These are phyloP conservation scores for Unio pictorum DNA, from an alignment of 2,888 invertebrate species.

Conservation along the genomic window DNA sequence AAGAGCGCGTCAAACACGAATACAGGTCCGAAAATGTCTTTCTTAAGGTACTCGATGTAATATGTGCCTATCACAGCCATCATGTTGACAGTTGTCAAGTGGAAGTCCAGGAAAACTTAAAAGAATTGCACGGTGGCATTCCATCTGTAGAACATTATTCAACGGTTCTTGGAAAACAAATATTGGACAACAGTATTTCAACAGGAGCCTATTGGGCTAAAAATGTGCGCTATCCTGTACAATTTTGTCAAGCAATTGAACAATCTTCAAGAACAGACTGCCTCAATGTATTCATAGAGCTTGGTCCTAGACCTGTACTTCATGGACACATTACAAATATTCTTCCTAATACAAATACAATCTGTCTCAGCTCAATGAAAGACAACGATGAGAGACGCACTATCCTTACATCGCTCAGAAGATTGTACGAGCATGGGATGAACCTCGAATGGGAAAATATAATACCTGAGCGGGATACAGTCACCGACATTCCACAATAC, in stretches of 20 bases:
- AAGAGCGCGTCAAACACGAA: background rate
- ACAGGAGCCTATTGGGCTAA: slow-evolving; percentile 44
- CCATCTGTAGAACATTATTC: slow-evolving; percentile 34
- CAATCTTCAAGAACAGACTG: slow-evolving; percentile 9
- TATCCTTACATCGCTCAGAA: slow-evolving; percentile 19
- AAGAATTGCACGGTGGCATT: slow-evolving; percentile 8
- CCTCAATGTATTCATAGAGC: slow-evolving; percentile 41
- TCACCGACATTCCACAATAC: slow-evolving; percentile 29
- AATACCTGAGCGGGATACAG: slow-evolving; percentile 7
- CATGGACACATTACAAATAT: slow-evolving; percentile 35
- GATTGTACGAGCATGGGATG: slow-evolving; percentile 26
- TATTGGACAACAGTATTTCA: slow-evolving; percentile 11
- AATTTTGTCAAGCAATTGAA: slow-evolving; percentile 36
- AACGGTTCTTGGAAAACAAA: slow-evolving; percentile 37
- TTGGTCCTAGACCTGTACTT: slow-evolving; percentile 47
- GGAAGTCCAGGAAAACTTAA: slow-evolving; percentile 16
- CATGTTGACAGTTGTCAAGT: slow-evolving; percentile 24
- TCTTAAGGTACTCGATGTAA: slow-evolving; percentile 27
- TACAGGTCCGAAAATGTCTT: background rate
- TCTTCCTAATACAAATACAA: slow-evolving; percentile 19
- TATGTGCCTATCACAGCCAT: slow-evolving; percentile 47
- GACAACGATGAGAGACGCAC: slow-evolving; percentile 19
- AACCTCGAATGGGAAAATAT: slow-evolving; percentile 26
- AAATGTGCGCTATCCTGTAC: slow-evolving; percentile 45
- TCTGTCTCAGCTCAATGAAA: slow-evolving; percentile 24